A percentile compares a stretch with the other conserved stretches of the same genome.
These are phyloP conservation scores for Melangyna quadrimaculata DNA, from an alignment of 2,888 invertebrate genomes.

Conservation along the genomic window DNA sequence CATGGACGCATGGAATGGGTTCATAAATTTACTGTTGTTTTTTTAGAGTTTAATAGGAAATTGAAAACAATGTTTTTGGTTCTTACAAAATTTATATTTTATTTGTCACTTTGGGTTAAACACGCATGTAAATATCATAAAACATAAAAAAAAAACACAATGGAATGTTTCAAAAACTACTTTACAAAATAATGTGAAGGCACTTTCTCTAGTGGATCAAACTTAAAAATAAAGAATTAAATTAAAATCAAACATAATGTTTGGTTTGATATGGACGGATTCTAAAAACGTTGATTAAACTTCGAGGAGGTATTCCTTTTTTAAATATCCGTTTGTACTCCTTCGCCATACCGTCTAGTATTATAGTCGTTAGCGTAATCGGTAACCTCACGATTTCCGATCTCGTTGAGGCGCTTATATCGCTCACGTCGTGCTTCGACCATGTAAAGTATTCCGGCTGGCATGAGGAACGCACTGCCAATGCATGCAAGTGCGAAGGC, in stretches of 20 bases:
- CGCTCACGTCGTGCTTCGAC: constrained; percentile 91
- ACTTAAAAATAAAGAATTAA: constrained; percentile 19
- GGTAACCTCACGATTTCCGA: constrained; percentile 85
- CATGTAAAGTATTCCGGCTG: constrained; percentile 90
- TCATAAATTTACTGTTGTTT: too few species aligned
- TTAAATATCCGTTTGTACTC: constrained; percentile 89
- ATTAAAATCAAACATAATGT: background rate
- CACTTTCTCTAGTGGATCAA: constrained; percentile 27
- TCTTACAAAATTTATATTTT: constrained; percentile 49
- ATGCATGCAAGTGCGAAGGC: constrained; percentile 93
- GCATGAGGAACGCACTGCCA: constrained; percentile 88
- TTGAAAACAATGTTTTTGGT: background rate
- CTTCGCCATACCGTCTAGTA: constrained; percentile 83
- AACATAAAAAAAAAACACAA: constrained; percentile 17
- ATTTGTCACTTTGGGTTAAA: constrained; percentile 18
- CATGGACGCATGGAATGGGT: too few species aligned
- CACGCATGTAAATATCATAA: too few species aligned
- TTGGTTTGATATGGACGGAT: constrained; percentile 56
- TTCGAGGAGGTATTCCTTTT: background rate
- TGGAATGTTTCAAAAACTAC: constrained; percentile 35
- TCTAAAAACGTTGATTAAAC: constrained; percentile 26
- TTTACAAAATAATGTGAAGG: constrained; percentile 32
- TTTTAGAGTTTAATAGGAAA: background rate
- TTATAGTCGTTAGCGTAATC: constrained; percentile 83
- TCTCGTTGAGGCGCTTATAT: constrained; percentile 87